A percentile compares a stretch with the other conserved stretches of the same genome.
These are phyloP conservation scores for Meda fulgida DNA, from an alignment of 2,797 vertebrate species.

Conservation along the genomic window DNA sequence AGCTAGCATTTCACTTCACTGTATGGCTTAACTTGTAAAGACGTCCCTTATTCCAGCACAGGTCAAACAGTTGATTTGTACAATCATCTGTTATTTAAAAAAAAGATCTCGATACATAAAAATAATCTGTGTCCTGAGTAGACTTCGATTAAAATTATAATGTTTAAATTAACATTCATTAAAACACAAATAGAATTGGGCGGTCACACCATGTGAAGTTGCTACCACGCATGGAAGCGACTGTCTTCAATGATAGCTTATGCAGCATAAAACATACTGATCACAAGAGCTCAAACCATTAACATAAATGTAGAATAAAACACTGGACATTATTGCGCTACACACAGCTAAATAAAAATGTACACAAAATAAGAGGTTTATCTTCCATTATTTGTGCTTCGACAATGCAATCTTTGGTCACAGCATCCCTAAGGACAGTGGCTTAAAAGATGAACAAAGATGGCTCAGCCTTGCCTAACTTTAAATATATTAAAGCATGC, in stretches of 20 bases:
- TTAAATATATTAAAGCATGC: not conserved
- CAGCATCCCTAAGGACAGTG: conserved; percentile 27
- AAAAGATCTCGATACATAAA: conserved; percentile 48
- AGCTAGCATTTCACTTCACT: not conserved
- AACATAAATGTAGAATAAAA: conserved; percentile 8
- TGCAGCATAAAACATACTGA: conserved; percentile 20
- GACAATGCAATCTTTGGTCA: conserved; percentile 47
- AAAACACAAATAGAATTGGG: conserved; percentile 25
- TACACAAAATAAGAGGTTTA: conserved; percentile 41
- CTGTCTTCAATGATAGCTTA: conserved; percentile 14
- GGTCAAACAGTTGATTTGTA: conserved; percentile 38
- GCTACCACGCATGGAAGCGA: not conserved
- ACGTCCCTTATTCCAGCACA: conserved; percentile 50
- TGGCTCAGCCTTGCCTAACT: conserved; percentile 25
- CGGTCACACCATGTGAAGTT: not conserved
- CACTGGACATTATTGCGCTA: not conserved
- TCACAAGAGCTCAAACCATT: conserved; percentile 3
- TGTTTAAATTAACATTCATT: conserved; percentile 31
- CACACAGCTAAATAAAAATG: not conserved
- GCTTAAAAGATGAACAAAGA: conserved; percentile 22
- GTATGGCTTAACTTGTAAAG: conserved; percentile 48
- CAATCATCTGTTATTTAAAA: conserved; percentile 23
- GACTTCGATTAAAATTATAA: conserved; percentile 29
- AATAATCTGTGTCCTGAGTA: conserved; percentile 57
- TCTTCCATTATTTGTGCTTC: conserved; percentile 37